Conservation (phyloP, 1,140 invertebrate species). For the Rhagoletis pomonella region DNA sequence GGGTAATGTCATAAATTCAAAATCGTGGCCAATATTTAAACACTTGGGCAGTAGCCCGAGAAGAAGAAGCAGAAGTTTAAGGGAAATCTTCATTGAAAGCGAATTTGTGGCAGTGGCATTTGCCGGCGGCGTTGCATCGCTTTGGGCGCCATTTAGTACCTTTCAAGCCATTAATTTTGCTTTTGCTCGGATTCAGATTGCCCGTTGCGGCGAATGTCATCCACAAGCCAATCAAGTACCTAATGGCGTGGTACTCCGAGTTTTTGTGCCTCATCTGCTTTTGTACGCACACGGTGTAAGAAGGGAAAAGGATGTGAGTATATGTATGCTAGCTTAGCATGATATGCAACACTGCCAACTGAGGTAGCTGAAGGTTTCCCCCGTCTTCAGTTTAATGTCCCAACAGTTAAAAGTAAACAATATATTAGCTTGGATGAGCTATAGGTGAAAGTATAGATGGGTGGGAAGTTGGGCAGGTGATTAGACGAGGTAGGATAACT, state of each 20-base stretch:
- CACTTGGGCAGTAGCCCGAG: neutral
- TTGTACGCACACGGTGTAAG: neutral
- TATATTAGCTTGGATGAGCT: conserved; percentile 56
- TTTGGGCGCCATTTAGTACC: conserved; percentile 54
- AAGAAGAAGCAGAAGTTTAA: conserved; percentile 53
- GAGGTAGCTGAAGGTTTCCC: neutral
- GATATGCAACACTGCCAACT: conserved; percentile 75
- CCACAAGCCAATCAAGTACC: conserved; percentile 64
- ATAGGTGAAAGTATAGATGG: conserved; percentile 63
- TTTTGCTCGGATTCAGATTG: conserved; percentile 55
- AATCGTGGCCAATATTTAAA: conserved; percentile 68
- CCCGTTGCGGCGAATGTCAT: conserved; percentile 67
- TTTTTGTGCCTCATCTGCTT: conserved; percentile 34
- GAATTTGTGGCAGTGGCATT: conserved; percentile 1
- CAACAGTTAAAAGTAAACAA: conserved; percentile 55
- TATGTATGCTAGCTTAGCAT: conserved; percentile 78
- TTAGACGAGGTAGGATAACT: no score
- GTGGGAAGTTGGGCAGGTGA: conserved; percentile 52
- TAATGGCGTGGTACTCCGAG: conserved; percentile 63
- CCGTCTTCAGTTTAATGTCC: neutral
- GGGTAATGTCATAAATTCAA: conserved; percentile 67
- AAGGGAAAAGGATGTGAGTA: conserved; percentile 70
- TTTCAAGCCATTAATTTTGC: conserved; percentile 54
- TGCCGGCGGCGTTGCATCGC: neutral
- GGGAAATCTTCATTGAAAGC: conserved; percentile 61